phyloP scores from a whole-genome alignment of 2,797 vertebrate species.

The Okamejei kenojei region DNA sequence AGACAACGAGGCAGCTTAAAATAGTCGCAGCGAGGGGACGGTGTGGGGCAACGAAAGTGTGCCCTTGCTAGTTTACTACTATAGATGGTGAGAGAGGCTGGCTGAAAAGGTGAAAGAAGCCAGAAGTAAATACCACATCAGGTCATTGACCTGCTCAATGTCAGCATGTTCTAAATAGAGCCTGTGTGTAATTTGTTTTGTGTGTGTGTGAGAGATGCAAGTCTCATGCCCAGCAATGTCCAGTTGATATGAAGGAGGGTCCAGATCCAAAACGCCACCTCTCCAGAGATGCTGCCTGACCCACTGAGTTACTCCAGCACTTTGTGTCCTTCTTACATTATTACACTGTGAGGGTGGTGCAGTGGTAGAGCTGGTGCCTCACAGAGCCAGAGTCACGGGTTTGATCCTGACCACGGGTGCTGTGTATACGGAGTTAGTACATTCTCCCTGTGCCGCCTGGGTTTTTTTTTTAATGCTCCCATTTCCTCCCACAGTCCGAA shows the following conservation, averaged over 20 bases:
- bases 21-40: conserved; percentile 56
- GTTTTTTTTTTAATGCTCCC: no score
- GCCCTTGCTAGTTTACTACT: conserved; percentile 80
- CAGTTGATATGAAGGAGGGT: not conserved
- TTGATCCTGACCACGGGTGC: no score
- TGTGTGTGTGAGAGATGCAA: conserved; percentile 42
- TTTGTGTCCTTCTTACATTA: no score
- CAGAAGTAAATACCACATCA: conserved; percentile 74
- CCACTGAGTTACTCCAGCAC: no score
- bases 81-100: conserved; percentile 93
- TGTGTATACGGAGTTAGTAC: no score
- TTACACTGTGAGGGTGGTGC: no score
- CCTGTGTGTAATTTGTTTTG: conserved; percentile 57
- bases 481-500: no score
- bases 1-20: conserved; percentile 64
- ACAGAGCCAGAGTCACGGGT: no score
- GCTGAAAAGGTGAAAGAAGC: conserved; percentile 74
- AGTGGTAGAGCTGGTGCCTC: no score
- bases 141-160: conserved; percentile 78
- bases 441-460: no score
- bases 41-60: conserved; percentile 51
- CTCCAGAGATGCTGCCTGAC: no score
- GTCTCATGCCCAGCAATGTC: conserved; percentile 36
- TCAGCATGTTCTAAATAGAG: conserved; percentile 77
- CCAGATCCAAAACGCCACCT: no score